These are phyloP conservation scores for Leptosomus discolor DNA, from an alignment of 2,113 vertebrate species.

Conservation along the genomic window DNA sequence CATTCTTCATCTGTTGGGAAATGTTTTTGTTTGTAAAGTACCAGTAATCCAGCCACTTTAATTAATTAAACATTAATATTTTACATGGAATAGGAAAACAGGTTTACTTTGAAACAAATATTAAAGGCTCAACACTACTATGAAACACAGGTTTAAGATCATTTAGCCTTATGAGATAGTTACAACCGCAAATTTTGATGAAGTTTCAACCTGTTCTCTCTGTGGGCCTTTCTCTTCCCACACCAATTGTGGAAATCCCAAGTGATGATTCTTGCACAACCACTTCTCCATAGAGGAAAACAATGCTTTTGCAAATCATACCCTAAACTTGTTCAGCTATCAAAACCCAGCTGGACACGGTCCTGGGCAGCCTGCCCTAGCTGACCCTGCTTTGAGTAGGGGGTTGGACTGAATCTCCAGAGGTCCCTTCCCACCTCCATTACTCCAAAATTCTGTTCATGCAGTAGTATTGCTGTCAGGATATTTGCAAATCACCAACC, in stretches of 20 bases:
- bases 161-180: background rate
- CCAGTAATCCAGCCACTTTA: background rate
- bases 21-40: background rate
- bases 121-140: background rate
- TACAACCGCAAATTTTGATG: background rate
- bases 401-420: background rate
- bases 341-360: background rate
- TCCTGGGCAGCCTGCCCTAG: background rate
- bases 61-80: background rate
- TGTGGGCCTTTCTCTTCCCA: background rate
- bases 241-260: background rate
- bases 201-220: background rate
- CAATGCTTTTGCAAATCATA: background rate
- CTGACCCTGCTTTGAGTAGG: background rate
- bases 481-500: background rate
- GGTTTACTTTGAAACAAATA: background rate
- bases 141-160: background rate
- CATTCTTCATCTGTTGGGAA: background rate
- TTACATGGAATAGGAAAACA: background rate
- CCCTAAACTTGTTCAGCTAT: background rate
- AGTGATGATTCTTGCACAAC: background rate
- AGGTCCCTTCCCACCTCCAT: background rate
- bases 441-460: background rate
- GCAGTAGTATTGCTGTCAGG: background rate
- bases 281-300: background rate